Percentiles rank a stretch among this genome's conserved stretches.
Evolutionary conservation across 2,797 vertebrate genomes (phyloP).

Genomic region (Euthynnus affinis): DNA sequence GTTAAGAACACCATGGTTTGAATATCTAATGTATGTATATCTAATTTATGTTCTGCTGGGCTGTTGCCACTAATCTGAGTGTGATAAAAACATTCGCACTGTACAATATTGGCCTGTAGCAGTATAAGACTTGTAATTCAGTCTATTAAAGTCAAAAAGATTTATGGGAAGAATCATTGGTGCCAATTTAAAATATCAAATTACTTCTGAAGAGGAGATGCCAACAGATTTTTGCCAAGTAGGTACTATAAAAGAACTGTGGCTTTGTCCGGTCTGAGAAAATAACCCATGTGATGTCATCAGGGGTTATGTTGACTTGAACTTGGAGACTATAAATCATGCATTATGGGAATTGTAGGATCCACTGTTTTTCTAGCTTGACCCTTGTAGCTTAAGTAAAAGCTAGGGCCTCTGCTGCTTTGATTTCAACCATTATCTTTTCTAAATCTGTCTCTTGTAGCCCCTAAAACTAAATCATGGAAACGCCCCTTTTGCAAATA

Average conservation of each 20-base stretch:
- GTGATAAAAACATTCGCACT: constrained; percentile 51
- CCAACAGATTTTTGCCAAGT: constrained; percentile 40
- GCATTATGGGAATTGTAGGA: background rate
- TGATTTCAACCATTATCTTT: too few relatives aligned
- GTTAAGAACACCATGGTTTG: constrained; percentile 46
- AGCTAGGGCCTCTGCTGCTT: too few relatives aligned
- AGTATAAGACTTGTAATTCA: constrained; percentile 36
- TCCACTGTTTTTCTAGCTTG: background rate
- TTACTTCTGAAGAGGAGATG: constrained; percentile 21
- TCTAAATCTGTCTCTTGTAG: too few relatives aligned
- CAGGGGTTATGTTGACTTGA: background rate
- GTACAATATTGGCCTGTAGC: constrained; percentile 21
- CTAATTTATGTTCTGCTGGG: constrained; percentile 47
- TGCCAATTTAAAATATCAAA: constrained; percentile 43
- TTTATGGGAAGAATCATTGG: constrained; percentile 25
- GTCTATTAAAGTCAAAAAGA: constrained; percentile 43
- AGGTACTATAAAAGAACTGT: constrained; percentile 13
- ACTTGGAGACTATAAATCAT: background rate
- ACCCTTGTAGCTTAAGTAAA: background rate
- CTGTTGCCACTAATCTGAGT: constrained; percentile 34
- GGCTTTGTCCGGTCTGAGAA: background rate
- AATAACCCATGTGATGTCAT: background rate
- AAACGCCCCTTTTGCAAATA: background rate
- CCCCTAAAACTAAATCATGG: background rate
- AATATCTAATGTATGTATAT: constrained; percentile 50